Conservation (phyloP, 2,888 invertebrate species). For the Drosophila basisetae region DNA sequence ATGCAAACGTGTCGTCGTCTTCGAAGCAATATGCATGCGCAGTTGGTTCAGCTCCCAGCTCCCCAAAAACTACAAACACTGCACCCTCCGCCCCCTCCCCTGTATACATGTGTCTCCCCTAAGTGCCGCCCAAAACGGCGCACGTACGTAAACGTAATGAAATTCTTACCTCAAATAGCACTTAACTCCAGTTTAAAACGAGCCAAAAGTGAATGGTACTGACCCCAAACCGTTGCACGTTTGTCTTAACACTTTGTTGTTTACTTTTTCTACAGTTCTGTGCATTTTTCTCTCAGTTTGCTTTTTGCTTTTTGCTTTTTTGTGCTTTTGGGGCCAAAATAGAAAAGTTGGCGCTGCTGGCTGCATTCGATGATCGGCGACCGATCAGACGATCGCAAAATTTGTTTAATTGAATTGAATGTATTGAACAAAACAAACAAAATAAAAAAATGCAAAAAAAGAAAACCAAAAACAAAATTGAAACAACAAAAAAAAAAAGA, state of each 20-base stretch:
- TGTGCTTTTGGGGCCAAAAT: constrained; percentile 69
- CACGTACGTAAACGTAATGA: constrained; percentile 79
- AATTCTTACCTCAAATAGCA: constrained; percentile 81
- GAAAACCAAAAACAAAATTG: constrained; percentile 1
- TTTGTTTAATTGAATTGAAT: constrained; percentile 79
- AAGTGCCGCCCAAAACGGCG: constrained; percentile 57
- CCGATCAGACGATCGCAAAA: constrained; percentile 63
- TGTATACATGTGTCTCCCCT: constrained; percentile 9
- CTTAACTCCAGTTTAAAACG: constrained; percentile 81
- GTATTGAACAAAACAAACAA: constrained; percentile 49
- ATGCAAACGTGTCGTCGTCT: constrained; percentile 77
- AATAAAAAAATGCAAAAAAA: not conserved
- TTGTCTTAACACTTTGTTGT: constrained; percentile 78
- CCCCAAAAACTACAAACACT: constrained; percentile 29
- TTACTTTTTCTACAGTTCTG: constrained; percentile 74
- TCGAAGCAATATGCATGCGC: constrained; percentile 68
- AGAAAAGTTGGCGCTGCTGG: constrained; percentile 64
- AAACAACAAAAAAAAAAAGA: constrained; percentile 10
- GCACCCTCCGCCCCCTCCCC: constrained; percentile 2
- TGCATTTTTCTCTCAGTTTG: constrained; percentile 39
- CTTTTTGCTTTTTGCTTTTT: constrained; percentile 27
- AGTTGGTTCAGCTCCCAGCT: constrained; percentile 57
- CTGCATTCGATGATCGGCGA: constrained; percentile 59
- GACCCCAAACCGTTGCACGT: constrained; percentile 79
- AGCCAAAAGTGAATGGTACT: constrained; percentile 81